A percentile compares a stretch with the other conserved stretches of the same genome.
Evolutionary conservation across 2,113 vertebrate genomes (phyloP).

Genomic region (Bothrops jararaca): DNA sequence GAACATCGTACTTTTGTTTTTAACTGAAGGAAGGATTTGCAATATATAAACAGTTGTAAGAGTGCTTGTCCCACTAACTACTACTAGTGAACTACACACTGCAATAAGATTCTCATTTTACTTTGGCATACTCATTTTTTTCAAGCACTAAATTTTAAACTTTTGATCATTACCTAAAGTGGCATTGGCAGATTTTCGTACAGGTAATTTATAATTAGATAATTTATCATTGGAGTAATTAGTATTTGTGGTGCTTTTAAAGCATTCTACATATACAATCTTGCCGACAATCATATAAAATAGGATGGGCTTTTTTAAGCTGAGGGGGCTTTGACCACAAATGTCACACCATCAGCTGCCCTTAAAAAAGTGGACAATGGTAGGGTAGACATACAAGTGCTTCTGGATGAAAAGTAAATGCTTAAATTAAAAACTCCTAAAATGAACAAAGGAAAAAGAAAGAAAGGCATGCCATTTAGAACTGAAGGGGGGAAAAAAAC

Average conservation of each 20-base stretch:
- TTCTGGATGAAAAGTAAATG: neutral
- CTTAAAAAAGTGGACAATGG: neutral
- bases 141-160: neutral
- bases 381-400: neutral
- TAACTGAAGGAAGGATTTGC: neutral
- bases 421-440: neutral
- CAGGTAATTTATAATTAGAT: neutral
- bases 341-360: neutral
- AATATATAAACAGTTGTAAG: conserved; percentile 6
- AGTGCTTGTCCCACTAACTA: neutral
- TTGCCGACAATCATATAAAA: neutral
- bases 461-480: neutral
- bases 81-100: neutral
- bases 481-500: neutral
- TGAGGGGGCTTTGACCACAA: neutral
- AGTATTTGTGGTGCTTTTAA: neutral
- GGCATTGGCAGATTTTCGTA: neutral
- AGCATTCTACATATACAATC: neutral
- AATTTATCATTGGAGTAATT: neutral
- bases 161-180: neutral
- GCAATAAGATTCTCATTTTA: neutral
- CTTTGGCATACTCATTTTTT: neutral
- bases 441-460: neutral
- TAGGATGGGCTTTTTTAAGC: neutral
- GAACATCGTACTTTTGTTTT: conserved; percentile 28